A percentile compares a stretch with the other conserved stretches of the same genome.
phyloP scores from a whole-genome alignment of 2,113 vertebrate species.

The Saguinus imperator region DNA sequence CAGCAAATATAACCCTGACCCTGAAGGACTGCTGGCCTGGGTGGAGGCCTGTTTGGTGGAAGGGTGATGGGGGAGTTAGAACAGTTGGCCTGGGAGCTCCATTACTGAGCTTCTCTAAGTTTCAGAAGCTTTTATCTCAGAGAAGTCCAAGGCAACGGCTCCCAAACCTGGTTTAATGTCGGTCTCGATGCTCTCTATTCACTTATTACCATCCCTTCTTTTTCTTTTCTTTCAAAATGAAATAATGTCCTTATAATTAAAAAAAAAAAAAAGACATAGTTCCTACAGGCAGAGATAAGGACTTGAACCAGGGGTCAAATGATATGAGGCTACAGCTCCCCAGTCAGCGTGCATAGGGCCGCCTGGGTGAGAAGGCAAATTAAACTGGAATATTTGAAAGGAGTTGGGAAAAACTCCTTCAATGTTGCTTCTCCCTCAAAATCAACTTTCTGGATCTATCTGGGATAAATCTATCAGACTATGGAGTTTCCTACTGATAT shows the following conservation, averaged over 20 bases:
- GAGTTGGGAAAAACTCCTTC: not conserved
- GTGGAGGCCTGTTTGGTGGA: not conserved
- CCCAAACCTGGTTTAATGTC: not conserved
- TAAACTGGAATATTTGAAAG: not conserved
- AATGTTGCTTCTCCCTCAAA: not conserved
- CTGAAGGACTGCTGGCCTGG: not conserved
- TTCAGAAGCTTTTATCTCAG: not conserved
- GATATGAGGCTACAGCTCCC: fast-evolving
- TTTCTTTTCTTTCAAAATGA: not conserved
- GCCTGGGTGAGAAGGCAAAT: not conserved
- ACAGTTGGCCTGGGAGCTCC: not conserved
- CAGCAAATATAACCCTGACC: not conserved
- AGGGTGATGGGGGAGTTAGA: not conserved
- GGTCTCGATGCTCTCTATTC: not conserved
- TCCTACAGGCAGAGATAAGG: not conserved
- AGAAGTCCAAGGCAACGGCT: not conserved
- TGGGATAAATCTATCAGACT: not conserved
- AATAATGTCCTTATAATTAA: not conserved
- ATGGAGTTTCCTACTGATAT: not conserved
- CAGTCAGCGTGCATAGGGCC: not conserved
- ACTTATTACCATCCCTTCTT: not conserved
- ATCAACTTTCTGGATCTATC: not conserved
- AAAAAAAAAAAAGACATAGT: not conserved
- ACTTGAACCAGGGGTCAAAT: not conserved
- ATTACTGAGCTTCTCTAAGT: not conserved